Base-by-base conservation (phyloP, 2,113 vertebrate genomes). In the Pterocles burchelli region DNA sequence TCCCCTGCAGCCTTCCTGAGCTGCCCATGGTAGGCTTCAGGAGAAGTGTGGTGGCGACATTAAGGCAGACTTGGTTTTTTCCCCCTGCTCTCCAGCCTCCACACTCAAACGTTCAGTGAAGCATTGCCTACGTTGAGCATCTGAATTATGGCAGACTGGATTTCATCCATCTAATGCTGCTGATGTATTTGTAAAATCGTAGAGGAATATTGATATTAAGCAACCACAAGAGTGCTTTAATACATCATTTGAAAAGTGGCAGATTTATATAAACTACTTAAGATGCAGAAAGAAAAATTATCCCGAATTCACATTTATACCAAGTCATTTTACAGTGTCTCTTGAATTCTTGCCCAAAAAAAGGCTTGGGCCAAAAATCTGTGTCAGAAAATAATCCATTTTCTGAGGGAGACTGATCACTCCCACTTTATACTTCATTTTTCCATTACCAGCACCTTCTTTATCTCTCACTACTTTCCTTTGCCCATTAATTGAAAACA, bases 351-450 rank as follows among this genome's bases (percentile, higher is more conserved):
- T 75, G 52, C 34, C 59, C 38, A 4, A 49, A 71, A 86, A 79
- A 78, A 68, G 19, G 2, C 52, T 85, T 61, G 25, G 41, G 41
- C 6, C 49, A 91, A 93, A 81, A 79, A 29, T 57, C 73, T 72
- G 8, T 88, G 62, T 79, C 75, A 85, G 45, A 91, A 97, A 93
- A 89, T 59, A 92, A 82, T 85, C 29, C 41, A 13, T 85, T 91
- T 62, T 67, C 48, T 72, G 57, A 86, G 26, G 45, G 2, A 78
- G 38, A 19, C 29, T 68, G 55, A 93, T 91, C 31, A 65, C 34
- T 59, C 34, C 84, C 59, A 41, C 36, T 84, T 72, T 33, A 46
- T 71, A 65, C 36, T 89, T 91, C 57, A 43, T 78, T 91, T 66
- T 74, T 96, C 36, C 49, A 57, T 82, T 82, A 36, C 24, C 31